Evolutionary conservation across 2,113 vertebrate genomes (phyloP), one percentile per base, ranked within the genome.

Genomic region (Anser brachyrhynchus): DNA sequence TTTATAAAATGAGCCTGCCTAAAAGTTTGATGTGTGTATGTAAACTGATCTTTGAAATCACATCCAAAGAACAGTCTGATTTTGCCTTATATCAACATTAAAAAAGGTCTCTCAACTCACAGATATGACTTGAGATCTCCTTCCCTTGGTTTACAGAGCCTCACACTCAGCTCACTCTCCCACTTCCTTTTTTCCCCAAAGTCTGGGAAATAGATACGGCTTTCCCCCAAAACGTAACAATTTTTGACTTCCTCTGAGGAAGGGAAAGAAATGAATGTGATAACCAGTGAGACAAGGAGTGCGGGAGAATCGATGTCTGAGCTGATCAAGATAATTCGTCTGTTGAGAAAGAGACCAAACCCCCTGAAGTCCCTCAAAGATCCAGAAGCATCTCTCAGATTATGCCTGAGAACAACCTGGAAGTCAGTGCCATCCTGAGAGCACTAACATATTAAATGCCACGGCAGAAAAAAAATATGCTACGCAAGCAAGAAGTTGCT

Each of bases 1-100:
- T 95, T 75, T 84, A 78, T 73, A 89, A 92, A 94, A 73, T 21
- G 13, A 93, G 13, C 58, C 51, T 70, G 89, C 46, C 51, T 37
- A 51, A 23, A 75, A 83, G 9, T 69, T 79, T 72, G 62, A 66
- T 44, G 19, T 49, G 33, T 67, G 6, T 16, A 62, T 23, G 51
- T 57, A 87, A 90, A 89, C 2, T 23, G 13, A 65, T 76, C 9
- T 41, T 70, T 66, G 76, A 89, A 65, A 87, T 51, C 44, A 76
- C 43, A 73, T 23, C 66, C 28, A 62, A 84, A 82, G 35, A 69
- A 29, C 11, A 46, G 41, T 13, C 35, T 92, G 44, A 65, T 51
- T 90, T 71, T 84, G 66, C 44, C 52, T 93, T 26, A 72, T 23
- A 66, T 20, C n/a, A 73, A 26, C 70, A 69, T 31, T 28, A 49